Evolutionary conservation across 2,888 invertebrate genomes (phyloP).

Genomic region (Microctonus hyperodae): DNA sequence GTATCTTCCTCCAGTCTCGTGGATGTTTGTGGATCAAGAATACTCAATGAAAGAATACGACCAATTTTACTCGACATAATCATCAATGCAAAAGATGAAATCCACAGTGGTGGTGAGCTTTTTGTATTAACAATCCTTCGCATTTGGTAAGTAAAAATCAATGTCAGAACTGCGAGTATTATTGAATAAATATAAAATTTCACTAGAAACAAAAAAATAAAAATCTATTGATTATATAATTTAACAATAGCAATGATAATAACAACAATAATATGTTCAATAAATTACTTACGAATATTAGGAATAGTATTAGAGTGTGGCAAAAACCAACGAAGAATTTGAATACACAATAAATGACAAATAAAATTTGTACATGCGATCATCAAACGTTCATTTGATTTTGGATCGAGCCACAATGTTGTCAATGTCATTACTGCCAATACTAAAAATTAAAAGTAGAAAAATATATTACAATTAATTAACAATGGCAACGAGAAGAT

Average conservation of each 20-base stretch:
- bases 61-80: conserved; percentile 50
- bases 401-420: conserved; percentile 67
- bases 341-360: conserved; percentile 68
- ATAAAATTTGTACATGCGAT: conserved; percentile 68
- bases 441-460: conserved; percentile 62
- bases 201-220: conserved; percentile 43
- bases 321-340: conserved; percentile 67
- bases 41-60: conserved; percentile 48
- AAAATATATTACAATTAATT: background rate
- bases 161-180: conserved; percentile 41
- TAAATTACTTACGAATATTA: conserved; percentile 43
- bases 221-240: background rate
- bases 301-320: conserved; percentile 66
- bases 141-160: conserved; percentile 38
- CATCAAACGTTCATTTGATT: conserved; percentile 66
- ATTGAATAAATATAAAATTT: conserved; percentile 51
- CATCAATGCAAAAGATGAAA: conserved; percentile 39
- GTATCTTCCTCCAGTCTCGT: conserved; percentile 44
- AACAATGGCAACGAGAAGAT: too few species aligned
- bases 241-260: background rate
- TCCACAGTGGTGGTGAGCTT: conserved; percentile 46
- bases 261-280: conserved; percentile 37
- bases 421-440: conserved; percentile 68
- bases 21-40: conserved; percentile 50
- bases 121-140: conserved; percentile 44